These are phyloP conservation scores for Sardina pilchardus DNA, from an alignment of 2,113 vertebrate species.

Conservation along the genomic window DNA sequence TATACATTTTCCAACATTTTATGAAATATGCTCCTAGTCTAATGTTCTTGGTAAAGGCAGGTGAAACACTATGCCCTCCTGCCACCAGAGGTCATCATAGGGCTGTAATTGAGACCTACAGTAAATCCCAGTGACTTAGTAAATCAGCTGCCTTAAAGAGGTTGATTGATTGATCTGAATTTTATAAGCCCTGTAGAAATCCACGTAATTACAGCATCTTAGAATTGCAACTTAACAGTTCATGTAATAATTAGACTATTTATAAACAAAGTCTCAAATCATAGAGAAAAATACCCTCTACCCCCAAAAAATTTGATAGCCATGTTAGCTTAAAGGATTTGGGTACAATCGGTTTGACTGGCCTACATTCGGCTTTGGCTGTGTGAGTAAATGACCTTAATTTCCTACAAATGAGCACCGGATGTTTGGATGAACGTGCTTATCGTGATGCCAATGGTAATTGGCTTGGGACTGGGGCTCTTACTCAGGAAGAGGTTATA, in stretches of 20 bases:
- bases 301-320: not conserved
- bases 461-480: not conserved
- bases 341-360: not conserved
- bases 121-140: too few relatives aligned
- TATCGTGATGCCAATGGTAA: not conserved
- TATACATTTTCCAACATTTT: not conserved
- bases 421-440: not conserved
- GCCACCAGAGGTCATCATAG: not conserved
- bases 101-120: not conserved
- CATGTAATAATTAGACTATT: not conserved
- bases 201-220: not conserved
- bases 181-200: not conserved
- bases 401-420: not conserved
- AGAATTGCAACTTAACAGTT: not conserved
- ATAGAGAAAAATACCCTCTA: not conserved
- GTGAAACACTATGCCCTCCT: not conserved
- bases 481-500: not conserved
- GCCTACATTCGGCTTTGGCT: conserved; percentile 10
- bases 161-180: not conserved
- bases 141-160: not conserved
- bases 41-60: not conserved
- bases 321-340: conserved; percentile 5
- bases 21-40: not conserved
- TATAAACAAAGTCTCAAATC: not conserved
- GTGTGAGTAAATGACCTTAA: not conserved